A percentile compares a stretch with the other conserved stretches of the same genome.
phyloP scores from a whole-genome alignment of 2,888 invertebrate genomes.

The Hylaea fasciaria region DNA sequence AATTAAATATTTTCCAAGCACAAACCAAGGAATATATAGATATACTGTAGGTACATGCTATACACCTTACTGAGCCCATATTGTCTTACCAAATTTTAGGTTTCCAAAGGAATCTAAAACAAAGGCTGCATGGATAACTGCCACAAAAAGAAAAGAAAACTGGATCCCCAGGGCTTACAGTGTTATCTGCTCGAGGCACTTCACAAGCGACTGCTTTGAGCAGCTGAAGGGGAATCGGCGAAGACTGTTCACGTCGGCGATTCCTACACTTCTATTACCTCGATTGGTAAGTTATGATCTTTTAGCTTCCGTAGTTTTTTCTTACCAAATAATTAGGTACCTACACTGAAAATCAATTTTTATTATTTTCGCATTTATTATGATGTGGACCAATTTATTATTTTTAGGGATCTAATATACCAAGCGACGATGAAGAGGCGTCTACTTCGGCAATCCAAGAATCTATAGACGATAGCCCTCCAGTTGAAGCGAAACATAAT shows the following conservation, averaged over 20 bases:
- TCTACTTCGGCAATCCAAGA: conserved; percentile 3
- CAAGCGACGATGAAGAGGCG: conserved; percentile 1
- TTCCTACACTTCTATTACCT: conserved; percentile 31
- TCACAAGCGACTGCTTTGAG: conserved; percentile 33
- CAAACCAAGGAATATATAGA: too few relatives aligned
- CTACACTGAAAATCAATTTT: too few relatives aligned
- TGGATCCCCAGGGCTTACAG: conserved; percentile 35
- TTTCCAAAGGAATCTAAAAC: conserved; percentile 34
- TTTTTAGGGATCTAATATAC: not conserved
- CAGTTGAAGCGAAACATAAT: conserved; percentile 1
- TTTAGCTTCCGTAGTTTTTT: not conserved
- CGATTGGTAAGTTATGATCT: conserved; percentile 2
- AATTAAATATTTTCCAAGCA: too few relatives aligned
- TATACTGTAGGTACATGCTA: too few relatives aligned
- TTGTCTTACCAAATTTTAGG: conserved; percentile 13
- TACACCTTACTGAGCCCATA: too few relatives aligned
- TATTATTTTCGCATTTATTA: not conserved
- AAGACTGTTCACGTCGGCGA: conserved; percentile 17
- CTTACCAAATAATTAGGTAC: too few relatives aligned
- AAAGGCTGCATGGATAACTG: conserved; percentile 36
- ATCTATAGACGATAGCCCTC: not conserved
- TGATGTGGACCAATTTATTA: not conserved
- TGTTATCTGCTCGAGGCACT: conserved; percentile 42
- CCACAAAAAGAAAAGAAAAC: conserved; percentile 30
- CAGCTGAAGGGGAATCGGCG: conserved; percentile 28